These are phyloP conservation scores for Myiotriccus ornatus DNA, from an alignment of 2,797 vertebrate genomes.

Conservation along the genomic window DNA sequence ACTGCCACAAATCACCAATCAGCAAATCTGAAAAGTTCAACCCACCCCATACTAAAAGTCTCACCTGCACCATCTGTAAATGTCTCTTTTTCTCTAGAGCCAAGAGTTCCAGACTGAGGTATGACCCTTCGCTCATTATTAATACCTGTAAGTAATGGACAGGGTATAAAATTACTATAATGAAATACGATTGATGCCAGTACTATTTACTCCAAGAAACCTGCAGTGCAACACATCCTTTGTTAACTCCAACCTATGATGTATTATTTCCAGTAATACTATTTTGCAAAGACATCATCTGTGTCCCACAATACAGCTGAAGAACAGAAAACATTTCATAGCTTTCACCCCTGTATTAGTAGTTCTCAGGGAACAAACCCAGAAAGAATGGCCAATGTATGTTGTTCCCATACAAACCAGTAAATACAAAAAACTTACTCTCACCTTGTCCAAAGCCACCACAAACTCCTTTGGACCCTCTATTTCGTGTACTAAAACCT, in stretches of 20 bases:
- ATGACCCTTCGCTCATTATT: not conserved
- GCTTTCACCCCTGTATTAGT: not conserved
- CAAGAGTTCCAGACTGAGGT: not conserved
- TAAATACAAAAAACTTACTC: slow-evolving; percentile 18
- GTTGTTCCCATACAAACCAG: not conserved
- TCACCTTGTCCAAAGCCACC: slow-evolving; percentile 14
- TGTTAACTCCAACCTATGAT: not conserved
- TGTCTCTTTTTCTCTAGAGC: slow-evolving; percentile 1
- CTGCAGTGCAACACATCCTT: not conserved
- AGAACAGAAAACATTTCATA: not conserved
- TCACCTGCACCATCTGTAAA: slow-evolving; percentile 36
- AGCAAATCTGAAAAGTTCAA: not conserved
- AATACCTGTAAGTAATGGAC: slow-evolving; percentile 1
- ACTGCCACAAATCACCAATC: not conserved
- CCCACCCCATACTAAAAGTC: not conserved
- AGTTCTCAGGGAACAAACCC: not conserved
- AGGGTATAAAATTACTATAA: not conserved
- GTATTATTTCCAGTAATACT: not conserved
- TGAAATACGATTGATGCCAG: not conserved
- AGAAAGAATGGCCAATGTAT: not conserved
- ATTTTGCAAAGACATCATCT: not conserved
- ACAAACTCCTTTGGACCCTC: slow-evolving; percentile 25
- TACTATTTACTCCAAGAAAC: not conserved
- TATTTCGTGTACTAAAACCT: not conserved
- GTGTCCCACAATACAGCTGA: not conserved